These are phyloP conservation scores for Benthosema pterotum DNA, from an alignment of 2,797 vertebrate genomes.

Conservation along the genomic window DNA sequence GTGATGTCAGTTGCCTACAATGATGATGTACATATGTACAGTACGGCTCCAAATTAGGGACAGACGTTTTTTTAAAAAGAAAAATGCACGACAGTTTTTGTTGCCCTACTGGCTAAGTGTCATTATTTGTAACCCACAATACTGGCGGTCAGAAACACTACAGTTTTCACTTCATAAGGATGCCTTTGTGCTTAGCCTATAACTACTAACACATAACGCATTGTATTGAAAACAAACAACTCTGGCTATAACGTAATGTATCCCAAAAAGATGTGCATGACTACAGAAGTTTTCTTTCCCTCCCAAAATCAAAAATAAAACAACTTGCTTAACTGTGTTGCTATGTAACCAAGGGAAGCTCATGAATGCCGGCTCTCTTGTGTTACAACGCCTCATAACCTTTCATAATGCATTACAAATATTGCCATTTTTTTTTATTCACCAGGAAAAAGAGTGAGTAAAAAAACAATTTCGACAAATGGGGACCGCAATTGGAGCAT, in stretches of 20 bases:
- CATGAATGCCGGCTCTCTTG: not conserved
- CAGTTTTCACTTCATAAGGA: constrained; percentile 5
- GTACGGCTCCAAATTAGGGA: no score
- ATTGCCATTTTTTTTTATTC: not conserved
- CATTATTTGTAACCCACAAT: not conserved
- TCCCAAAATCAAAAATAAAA: not conserved
- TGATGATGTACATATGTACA: no score
- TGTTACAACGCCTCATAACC: constrained; percentile 1
- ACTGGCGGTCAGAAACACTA: no score
- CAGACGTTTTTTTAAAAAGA: no score
- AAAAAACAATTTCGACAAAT: constrained; percentile 20
- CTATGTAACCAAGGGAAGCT: not conserved
- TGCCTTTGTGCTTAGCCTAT: not conserved
- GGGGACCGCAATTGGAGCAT: constrained; percentile 1
- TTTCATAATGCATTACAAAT: not conserved
- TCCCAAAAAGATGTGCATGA: not conserved
- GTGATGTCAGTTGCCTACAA: no score
- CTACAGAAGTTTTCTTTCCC: not conserved
- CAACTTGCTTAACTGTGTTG: not conserved
- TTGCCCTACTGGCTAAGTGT: not conserved
- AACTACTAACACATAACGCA: not conserved
- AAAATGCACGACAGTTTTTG: no score
- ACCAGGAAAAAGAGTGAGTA: not conserved
- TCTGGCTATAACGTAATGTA: not conserved
- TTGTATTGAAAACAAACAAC: not conserved